Conservation (phyloP, 2,113 vertebrate species). For the Callocephalon fimbriatum region DNA sequence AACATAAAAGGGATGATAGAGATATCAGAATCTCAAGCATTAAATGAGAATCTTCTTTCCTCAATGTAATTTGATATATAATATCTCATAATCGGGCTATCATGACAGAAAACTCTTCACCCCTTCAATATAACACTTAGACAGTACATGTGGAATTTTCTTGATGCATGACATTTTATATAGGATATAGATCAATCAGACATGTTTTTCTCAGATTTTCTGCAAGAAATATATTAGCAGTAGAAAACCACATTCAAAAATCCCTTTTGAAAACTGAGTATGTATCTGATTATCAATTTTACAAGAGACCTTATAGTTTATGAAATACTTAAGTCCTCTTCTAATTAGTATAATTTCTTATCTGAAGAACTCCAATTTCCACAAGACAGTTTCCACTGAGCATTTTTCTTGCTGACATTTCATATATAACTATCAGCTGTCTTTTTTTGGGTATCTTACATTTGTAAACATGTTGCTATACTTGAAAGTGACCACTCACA, state of each 20-base stretch:
- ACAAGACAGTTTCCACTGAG: background rate
- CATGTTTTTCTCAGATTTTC: slow-evolving; percentile 3
- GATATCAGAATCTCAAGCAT: slow-evolving; percentile 23
- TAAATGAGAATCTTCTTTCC: slow-evolving; percentile 11
- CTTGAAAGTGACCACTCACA: background rate
- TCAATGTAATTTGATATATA: slow-evolving; percentile 3
- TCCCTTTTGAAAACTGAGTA: background rate
- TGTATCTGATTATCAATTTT: background rate
- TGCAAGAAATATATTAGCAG: background rate
- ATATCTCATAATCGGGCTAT: slow-evolving; percentile 26
- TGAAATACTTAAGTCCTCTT: slow-evolving; percentile 16
- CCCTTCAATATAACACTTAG: slow-evolving; percentile 23
- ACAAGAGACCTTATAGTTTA: background rate
- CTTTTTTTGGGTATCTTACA: background rate
- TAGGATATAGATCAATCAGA: slow-evolving; percentile 12
- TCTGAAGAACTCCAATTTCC: background rate
- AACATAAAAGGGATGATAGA: slow-evolving; percentile 2
- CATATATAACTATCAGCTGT: background rate
- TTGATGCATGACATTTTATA: slow-evolving; percentile 45
- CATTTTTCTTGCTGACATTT: background rate
- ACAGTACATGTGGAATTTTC: slow-evolving; percentile 19
- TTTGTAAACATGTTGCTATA: background rate
- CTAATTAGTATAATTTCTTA: slow-evolving; percentile 27
- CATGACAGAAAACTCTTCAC: slow-evolving; percentile 41
- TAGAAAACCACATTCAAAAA: background rate